These are phyloP conservation scores for Graptemys geographica DNA, from an alignment of 2,797 vertebrate genomes.

Conservation along the genomic window DNA sequence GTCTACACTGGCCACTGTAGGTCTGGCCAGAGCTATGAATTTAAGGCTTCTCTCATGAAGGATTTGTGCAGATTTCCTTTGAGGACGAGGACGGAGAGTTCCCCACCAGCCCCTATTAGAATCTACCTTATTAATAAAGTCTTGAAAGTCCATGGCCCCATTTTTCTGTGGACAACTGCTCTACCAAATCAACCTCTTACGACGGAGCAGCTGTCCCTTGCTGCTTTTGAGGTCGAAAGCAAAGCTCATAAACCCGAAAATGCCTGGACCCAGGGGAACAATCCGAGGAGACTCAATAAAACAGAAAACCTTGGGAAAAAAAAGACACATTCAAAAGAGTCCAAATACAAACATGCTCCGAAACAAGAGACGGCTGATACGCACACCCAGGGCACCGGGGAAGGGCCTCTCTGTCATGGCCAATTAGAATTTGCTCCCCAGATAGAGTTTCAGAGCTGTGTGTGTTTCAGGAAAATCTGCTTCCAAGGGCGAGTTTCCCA, in stretches of 20 bases:
- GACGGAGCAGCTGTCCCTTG: background rate
- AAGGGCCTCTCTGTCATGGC: background rate
- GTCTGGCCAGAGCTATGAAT: too few species aligned
- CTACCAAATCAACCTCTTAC: background rate
- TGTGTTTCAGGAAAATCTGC: background rate
- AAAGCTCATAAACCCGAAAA: background rate
- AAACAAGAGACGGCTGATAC: fast-evolving
- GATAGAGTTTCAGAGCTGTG: background rate
- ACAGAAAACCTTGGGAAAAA: background rate
- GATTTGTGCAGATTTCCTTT: background rate
- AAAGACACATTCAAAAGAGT: fast-evolving
- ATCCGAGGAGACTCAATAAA: background rate
- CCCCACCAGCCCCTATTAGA: background rate
- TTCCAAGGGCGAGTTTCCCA: background rate
- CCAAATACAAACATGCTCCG: background rate
- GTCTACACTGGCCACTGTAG: too few species aligned
- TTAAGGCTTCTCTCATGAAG: background rate
- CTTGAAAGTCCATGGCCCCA: background rate
- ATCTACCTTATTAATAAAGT: background rate
- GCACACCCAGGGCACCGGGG: fast-evolving
- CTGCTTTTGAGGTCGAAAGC: background rate
- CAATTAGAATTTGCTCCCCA: fast-evolving
- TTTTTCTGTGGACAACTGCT: background rate
- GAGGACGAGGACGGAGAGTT: background rate
- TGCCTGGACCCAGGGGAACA: background rate